phyloP scores from a whole-genome alignment of 2,888 invertebrate genomes.

The Eueremaeus valkanovi region DNA sequence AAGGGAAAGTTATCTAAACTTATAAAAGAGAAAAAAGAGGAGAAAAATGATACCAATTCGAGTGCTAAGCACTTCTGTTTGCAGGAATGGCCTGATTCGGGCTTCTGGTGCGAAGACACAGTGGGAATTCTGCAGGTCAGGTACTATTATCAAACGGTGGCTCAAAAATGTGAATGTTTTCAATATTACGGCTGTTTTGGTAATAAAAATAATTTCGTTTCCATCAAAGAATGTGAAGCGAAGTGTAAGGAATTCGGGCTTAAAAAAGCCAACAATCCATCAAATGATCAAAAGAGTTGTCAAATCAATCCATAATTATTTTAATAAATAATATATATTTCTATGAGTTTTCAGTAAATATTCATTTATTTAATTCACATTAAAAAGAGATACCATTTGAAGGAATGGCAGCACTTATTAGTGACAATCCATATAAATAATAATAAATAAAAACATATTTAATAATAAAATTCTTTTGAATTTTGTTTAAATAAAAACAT shows the following conservation, averaged over 20 bases:
- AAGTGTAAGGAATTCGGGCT: background rate
- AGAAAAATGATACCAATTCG: background rate
- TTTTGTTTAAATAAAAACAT: too few species aligned
- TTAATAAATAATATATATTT: too few species aligned
- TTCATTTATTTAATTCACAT: too few species aligned
- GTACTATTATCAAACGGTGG: background rate
- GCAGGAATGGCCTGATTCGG: background rate
- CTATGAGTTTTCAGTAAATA: too few species aligned
- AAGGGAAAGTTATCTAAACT: too few species aligned
- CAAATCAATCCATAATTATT: background rate
- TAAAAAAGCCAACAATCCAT: background rate
- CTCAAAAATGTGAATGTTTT: background rate
- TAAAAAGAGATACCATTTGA: too few species aligned
- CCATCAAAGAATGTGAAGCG: background rate
- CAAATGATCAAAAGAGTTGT: background rate
- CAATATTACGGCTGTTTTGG: slow-evolving; percentile 17
- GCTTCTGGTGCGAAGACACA: background rate
- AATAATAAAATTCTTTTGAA: too few species aligned
- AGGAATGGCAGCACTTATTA: too few species aligned
- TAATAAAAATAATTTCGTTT: slow-evolving; percentile 12
- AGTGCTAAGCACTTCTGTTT: background rate
- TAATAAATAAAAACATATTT: too few species aligned
- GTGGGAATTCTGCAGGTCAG: background rate
- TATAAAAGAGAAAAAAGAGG: background rate
- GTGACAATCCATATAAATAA: too few species aligned